Evolutionary conservation across 2,113 vertebrate species (phyloP), one percentile per base, ranked within the genome.

Genomic region (Riparia riparia): DNA sequence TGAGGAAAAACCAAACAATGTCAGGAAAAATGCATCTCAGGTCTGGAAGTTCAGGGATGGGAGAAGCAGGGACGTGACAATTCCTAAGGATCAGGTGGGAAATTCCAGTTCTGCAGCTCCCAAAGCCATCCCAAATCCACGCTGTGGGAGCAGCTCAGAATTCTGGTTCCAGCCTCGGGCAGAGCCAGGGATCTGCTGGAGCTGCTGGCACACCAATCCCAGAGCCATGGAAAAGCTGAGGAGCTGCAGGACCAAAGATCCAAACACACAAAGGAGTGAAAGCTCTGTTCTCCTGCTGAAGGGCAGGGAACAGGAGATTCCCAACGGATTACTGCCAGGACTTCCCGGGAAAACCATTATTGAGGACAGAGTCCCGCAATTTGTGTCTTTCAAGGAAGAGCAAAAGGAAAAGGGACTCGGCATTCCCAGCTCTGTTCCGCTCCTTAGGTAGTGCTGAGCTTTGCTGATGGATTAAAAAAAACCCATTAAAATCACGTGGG

Each of bases 321-420:
- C 24, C 49, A n/a, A 25, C 0, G 8, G 17, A 15, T 31, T 29
- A 12, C 28, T 63, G 58, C 45, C 18, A 42, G 44, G 34, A 60
- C 12, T 44, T 19, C 54, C 41, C 39, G 37, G 37, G 10, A 37
- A 37, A 37, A 37, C 37, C 9, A 37, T 26, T 41, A 11, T 0
- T 26, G 53, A 25, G 28, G 32, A 26, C 0, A 24, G 44, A 47
- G 24, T 47, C 22, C 39, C 32, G 29, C 4, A 42, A 0, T 39
- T 54, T 19, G 41, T n/a, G 45, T 14, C 12, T 74, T 31, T 32
- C 31, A 4, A 2, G 50, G 34, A n/a, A 50, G 31, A 64, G 32
- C 24, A 4, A 42, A 7, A 39, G 29, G n/a, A 82, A 18, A 86
- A 80, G 39, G 11, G 15, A 14, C 17, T 34, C 4, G 9, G 32